phyloP scores from a whole-genome alignment of 2,113 vertebrate genomes.

The Callorhinus ursinus region DNA sequence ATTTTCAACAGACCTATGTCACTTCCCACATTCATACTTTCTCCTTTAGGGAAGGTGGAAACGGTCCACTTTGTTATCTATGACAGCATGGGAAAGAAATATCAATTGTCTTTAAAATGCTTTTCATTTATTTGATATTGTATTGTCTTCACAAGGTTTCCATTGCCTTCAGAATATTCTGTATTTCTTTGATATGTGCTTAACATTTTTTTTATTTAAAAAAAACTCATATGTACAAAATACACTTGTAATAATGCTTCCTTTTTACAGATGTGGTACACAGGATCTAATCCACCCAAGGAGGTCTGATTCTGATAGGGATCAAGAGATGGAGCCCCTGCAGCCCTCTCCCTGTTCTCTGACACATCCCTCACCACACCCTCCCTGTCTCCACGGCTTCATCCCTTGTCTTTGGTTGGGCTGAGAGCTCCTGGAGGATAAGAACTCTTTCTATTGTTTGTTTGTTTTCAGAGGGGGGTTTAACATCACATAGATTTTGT shows the following conservation, averaged over 20 bases:
- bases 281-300: background rate
- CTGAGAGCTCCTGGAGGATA: background rate
- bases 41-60: background rate
- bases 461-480: background rate
- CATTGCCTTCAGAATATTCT: background rate
- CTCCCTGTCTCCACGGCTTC: too few species aligned
- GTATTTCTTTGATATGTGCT: background rate
- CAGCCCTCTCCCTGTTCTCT: rapidly evolving
- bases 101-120: background rate
- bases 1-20: background rate
- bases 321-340: background rate
- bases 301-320: background rate
- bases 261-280: background rate
- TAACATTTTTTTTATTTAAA: background rate
- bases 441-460: background rate
- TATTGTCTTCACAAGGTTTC: background rate
- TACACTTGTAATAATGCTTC: background rate
- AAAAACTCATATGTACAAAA: background rate
- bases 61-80: background rate
- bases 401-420: background rate
- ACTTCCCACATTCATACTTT: background rate
- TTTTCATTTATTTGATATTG: background rate
- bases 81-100: background rate
- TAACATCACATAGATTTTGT: constrained; percentile 11
- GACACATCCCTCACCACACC: rapidly evolving